Base-by-base conservation (phyloP, 2,888 invertebrate species). In the Trachelus troglodyta region DNA sequence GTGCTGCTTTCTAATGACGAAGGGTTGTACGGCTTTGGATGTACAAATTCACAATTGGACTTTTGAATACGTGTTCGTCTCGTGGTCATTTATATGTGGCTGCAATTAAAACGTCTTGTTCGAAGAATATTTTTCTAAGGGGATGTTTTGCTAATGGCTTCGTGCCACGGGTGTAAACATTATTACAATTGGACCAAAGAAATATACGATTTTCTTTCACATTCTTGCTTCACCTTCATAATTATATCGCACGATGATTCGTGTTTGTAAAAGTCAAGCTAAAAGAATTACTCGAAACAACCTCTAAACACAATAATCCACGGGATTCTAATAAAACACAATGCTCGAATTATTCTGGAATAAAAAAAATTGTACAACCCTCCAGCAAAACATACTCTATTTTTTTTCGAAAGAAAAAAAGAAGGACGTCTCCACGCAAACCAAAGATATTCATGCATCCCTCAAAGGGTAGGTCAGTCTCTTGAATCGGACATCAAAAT, bases 401-500 rank as follows among this genome's bases (percentile, higher is more conserved):
- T 56, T 56, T 56, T 34, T 56, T 23, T 56, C 9, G 23, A 23
- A 23, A 23, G 23, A 40, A 9, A 56, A 15, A 23, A 56, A 11
- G 6, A 23, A 23, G 23, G 1, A 23, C 56, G 56, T 23, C 56
- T 23, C 23, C 56, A 9, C 2, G 9, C 56, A 56, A 23, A 23
- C 2, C 9, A 9, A 56, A 56, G 23, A 56, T 56, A 56, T 56
- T 23, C 56, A 56, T 56, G 9, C 23, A 56, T 56, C 56, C 23
- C 56, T 56, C 56, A 56, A 56, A 23, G 71, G 71, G 12, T 34
- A 15, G 71, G 71, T 76, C 80, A 83, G 88, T 90, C 91, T 91
- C 90, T 91, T 89, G 89, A 90, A 90, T 89, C 88, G 87, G 87
- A 56, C 56, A 56, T 56, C 1, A 4, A 37, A 4, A 23, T 9